These are phyloP conservation scores for Eulemur rufifrons DNA, from an alignment of 2,113 vertebrate genomes.

Conservation along the genomic window DNA sequence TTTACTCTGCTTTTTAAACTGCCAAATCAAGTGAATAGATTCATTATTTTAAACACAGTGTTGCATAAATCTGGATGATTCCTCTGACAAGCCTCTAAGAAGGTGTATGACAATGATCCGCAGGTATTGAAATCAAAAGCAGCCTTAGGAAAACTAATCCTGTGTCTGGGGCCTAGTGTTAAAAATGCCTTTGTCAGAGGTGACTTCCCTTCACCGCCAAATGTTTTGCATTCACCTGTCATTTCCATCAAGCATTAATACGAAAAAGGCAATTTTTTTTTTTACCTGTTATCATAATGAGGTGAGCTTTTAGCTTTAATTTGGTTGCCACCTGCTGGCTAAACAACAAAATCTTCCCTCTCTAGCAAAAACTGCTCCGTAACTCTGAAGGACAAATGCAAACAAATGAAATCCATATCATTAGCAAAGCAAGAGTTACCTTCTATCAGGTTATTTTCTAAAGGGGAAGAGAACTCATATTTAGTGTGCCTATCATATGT, in stretches of 20 bases:
- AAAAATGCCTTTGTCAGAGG: background rate
- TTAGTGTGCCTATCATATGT: no score
- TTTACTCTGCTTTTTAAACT: slow-evolving; percentile 49
- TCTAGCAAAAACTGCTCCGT: background rate
- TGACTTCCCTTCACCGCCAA: background rate
- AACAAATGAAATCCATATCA: background rate
- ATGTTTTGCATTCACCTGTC: slow-evolving; percentile 15
- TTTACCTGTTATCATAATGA: background rate
- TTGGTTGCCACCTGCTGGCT: slow-evolving; percentile 81
- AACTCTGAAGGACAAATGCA: background rate
- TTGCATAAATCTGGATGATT: slow-evolving; percentile 50
- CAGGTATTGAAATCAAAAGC: slow-evolving; percentile 25
- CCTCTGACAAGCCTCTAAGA: background rate
- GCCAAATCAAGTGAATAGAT: background rate
- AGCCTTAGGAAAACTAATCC: background rate
- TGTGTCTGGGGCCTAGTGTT: background rate
- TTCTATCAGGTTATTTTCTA: background rate
- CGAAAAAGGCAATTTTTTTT: background rate
- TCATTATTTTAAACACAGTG: slow-evolving; percentile 38
- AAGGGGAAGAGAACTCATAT: background rate
- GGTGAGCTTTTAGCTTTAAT: slow-evolving; percentile 72
- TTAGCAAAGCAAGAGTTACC: background rate
- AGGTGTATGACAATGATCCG: background rate
- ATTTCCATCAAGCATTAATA: slow-evolving; percentile 8
- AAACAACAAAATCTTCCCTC: slow-evolving; percentile 59